Evolutionary conservation across 1,140 invertebrate species (phyloP), one percentile per base, ranked within the genome.

Genomic region (Pachyrhynchus sulphureomaculatus): DNA sequence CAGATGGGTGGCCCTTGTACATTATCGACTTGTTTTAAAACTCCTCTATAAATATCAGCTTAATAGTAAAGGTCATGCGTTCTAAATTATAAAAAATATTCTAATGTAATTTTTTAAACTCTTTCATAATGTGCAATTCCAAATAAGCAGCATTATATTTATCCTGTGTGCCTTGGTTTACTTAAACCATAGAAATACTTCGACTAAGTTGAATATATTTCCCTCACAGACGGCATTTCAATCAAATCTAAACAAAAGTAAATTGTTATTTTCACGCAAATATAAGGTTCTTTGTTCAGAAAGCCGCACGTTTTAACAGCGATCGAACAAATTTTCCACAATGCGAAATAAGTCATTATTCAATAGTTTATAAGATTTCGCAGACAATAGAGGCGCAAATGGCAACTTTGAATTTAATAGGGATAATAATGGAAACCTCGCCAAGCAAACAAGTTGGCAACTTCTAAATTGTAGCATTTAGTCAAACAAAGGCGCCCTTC

Each of bases 391-490:
- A 65, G 64, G 67, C 72, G 72, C 66, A 73, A 73, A 73, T 72
- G 72, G 72, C 70, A 73, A 72, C 65, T 72, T 62, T 71, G 62
- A 72, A 72, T 70, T 70, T 73, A 66, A 62, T 66, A 66, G 61
- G 65, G 65, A 66, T 60, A 74, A 74, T 74, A 73, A 74, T 74
- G 70, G 72, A 74, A 74, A 73, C 71, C 72, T 69, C 66, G 65
- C 60, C 69, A 62, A 54, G 66, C 71, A 72, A 73, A 73, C 72
- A 73, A 74, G 67, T 74, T 72, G 72, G 62, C 71, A 74, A 74
- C 72, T 74, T 74, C 72, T 73, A 74, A 74, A 74, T 74, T 74
- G 70, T 74, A 73, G 68, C 71, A 74, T 74, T 74, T 74, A 74
- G 72, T 73, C 72, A 74, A 74, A 74, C 72, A 74, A 74, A 72